phyloP scores from a whole-genome alignment of 2,888 invertebrate species.

The Marasmarcha lunaedactyla region DNA sequence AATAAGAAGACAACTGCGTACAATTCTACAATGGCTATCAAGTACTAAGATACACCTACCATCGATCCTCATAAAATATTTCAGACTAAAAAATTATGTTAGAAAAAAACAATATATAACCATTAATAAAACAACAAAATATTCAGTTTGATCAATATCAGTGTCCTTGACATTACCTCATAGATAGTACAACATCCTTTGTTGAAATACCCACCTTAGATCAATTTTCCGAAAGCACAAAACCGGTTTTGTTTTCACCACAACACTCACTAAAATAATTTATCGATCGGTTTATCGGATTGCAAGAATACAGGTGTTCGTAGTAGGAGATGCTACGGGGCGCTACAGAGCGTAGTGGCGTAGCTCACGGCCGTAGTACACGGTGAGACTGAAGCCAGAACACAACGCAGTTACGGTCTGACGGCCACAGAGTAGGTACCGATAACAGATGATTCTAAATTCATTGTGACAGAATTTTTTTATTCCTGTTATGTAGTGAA shows the following conservation, averaged over 20 bases:
- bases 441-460: conserved; percentile 21
- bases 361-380: conserved; percentile 34
- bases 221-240: background rate
- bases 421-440: conserved; percentile 29
- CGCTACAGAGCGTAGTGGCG: conserved; percentile 6
- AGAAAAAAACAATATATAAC: too few species aligned
- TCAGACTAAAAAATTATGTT: too few species aligned
- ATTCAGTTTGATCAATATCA: conserved; percentile 48
- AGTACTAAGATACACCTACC: too few species aligned
- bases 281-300: conserved; percentile 18
- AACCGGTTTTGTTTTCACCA: conserved; percentile 4
- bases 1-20: too few species aligned
- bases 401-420: conserved; percentile 47
- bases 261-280: background rate
- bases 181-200: conserved; percentile 13
- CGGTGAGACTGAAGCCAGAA: conserved; percentile 48
- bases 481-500: too few species aligned
- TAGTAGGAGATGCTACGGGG: background rate
- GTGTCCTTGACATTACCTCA: conserved; percentile 58
- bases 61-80: too few species aligned
- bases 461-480: too few species aligned
- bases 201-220: conserved; percentile 40
- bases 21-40: too few species aligned
- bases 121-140: too few species aligned
- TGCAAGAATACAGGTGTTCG: conserved; percentile 8